Conservation (phyloP, 2,888 invertebrate species). For the Athetis lepigone region DNA sequence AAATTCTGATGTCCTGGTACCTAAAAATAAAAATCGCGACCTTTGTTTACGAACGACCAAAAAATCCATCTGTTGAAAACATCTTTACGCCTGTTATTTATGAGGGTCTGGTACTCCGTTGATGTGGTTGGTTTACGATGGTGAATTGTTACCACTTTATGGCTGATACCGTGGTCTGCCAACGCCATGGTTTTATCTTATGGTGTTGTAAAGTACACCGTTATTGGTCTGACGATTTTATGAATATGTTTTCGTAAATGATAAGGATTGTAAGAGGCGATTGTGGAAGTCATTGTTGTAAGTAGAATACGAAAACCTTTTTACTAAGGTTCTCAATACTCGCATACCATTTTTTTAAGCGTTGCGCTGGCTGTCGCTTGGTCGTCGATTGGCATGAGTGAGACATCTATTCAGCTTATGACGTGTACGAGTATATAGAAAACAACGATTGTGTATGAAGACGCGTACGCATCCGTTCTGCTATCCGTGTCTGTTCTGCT, state of each 20-base stretch:
- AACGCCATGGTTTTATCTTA: slow-evolving; percentile 60
- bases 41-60: slow-evolving; percentile 50
- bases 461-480: no score
- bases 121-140: slow-evolving; percentile 75
- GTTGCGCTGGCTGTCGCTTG: no score
- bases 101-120: slow-evolving; percentile 55
- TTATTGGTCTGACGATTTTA: slow-evolving; percentile 61
- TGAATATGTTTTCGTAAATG: slow-evolving; percentile 53
- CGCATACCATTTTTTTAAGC: no score
- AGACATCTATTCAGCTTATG: no score
- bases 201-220: slow-evolving; percentile 59
- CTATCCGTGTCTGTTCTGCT: no score
- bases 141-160: slow-evolving; percentile 73
- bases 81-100: slow-evolving; percentile 72
- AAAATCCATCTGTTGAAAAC: slow-evolving; percentile 65
- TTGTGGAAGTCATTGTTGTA: slow-evolving; percentile 24
- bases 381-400: no score
- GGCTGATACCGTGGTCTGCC: slow-evolving; percentile 59
- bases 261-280: slow-evolving; percentile 46
- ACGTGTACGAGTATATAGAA: no score
- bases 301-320: slow-evolving; percentile 1
- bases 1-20: slow-evolving; percentile 33
- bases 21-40: slow-evolving; percentile 43
- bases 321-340: no score
- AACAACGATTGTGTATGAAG: no score